Conservation (phyloP, 2,797 vertebrate species). For the Limosa lapponica region DNA sequence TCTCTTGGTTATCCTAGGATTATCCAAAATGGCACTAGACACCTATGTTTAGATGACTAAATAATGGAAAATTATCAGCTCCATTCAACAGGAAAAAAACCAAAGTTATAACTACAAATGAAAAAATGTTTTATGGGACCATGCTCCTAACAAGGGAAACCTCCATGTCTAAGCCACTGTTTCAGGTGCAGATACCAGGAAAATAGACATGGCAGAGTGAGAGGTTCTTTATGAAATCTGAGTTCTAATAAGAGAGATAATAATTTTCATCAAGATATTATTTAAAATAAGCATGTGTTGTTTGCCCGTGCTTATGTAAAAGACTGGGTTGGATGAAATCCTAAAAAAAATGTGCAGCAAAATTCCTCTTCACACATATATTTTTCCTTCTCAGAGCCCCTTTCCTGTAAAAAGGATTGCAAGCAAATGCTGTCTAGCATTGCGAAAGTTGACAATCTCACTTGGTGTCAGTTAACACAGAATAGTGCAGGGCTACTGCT, state of each 20-base stretch:
- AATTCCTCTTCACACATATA: neutral
- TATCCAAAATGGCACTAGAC: neutral
- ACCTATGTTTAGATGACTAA: neutral
- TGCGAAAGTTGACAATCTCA: neutral
- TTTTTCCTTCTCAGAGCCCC: neutral
- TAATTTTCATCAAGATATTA: neutral
- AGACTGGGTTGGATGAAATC: neutral
- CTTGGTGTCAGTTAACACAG: neutral
- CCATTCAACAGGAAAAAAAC: neutral
- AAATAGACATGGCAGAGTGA: neutral
- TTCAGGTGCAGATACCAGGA: neutral
- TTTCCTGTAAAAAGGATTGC: neutral
- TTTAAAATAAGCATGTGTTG: neutral
- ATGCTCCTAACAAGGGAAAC: neutral
- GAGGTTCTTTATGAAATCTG: neutral
- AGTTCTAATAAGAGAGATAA: neutral
- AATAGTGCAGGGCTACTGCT: neutral
- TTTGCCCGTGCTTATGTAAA: neutral
- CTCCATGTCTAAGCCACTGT: neutral
- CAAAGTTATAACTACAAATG: neutral
- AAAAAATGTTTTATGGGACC: neutral
- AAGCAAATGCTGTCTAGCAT: neutral
- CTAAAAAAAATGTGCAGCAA: neutral
- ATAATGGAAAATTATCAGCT: neutral
- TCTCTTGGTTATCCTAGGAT: neutral